Percentiles rank a stretch among this genome's conserved stretches.
These are phyloP conservation scores for Bombus confusus DNA, from an alignment of 1,140 invertebrate species.

Conservation along the genomic window DNA sequence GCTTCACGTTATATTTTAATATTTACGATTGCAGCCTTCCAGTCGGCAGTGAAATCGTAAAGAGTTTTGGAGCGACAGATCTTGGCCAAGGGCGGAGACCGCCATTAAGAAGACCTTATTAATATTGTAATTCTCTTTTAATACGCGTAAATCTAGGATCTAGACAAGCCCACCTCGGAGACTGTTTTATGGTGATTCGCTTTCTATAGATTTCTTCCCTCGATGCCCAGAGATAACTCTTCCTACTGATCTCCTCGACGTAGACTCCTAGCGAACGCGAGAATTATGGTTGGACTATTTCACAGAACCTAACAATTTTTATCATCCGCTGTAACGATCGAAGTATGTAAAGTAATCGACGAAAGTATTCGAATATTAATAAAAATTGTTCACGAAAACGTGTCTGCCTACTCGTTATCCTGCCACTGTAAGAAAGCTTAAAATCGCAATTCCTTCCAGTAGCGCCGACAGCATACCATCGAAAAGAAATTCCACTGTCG, in stretches of 20 bases:
- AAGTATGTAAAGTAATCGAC: neutral
- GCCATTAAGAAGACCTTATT: conserved; percentile 73
- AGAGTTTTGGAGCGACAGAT: conserved; percentile 38
- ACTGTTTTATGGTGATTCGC: conserved; percentile 66
- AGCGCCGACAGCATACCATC: neutral
- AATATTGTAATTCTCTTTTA: conserved; percentile 76
- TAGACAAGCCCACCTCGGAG: conserved; percentile 74
- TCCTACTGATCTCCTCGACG: neutral
- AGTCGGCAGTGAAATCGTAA: conserved; percentile 40
- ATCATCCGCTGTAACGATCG: too few relatives aligned
- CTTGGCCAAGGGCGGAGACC: conserved; percentile 45
- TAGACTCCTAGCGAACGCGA: neutral
- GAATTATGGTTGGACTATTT: neutral
- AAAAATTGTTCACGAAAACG: too few relatives aligned
- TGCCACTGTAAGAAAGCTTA: neutral
- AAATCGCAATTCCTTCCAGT: neutral
- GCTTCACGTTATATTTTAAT: conserved; percentile 42
- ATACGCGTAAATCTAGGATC: conserved; percentile 75
- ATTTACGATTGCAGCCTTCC: conserved; percentile 58
- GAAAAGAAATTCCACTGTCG: neutral
- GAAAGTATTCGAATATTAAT: neutral
- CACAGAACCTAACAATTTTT: neutral
- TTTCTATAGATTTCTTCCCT: conserved; percentile 66
- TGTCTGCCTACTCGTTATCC: neutral
- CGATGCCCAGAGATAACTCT: conserved; percentile 19